These are phyloP conservation scores for Pseudomyrmex dendroicus DNA, from an alignment of 1,140 invertebrate species.

Conservation along the genomic window DNA sequence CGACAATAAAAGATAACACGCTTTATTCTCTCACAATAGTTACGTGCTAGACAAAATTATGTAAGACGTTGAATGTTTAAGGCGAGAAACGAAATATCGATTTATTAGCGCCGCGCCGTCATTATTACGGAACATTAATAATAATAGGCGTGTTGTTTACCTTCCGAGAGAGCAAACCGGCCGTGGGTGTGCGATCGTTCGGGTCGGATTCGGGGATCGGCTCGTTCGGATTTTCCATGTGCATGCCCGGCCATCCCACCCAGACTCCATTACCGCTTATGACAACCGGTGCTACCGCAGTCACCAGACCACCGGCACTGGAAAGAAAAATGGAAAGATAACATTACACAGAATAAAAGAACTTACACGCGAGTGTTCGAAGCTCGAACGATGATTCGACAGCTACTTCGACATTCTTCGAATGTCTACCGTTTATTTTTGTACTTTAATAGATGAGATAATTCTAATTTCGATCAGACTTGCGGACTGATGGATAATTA, in stretches of 20 bases:
- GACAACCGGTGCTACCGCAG: constrained; percentile 95
- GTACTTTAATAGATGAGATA: too few relatives aligned
- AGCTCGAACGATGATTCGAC: too few relatives aligned
- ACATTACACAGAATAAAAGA: not conserved
- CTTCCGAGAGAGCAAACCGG: constrained; percentile 92
- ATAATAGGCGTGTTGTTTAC: constrained; percentile 82
- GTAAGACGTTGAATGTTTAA: not conserved
- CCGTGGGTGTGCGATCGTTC: constrained; percentile 93
- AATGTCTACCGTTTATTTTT: too few relatives aligned
- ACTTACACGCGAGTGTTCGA: too few relatives aligned
- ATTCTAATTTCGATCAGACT: too few relatives aligned
- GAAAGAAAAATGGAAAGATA: constrained; percentile 63
- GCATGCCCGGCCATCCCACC: constrained; percentile 96
- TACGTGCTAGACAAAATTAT: not conserved
- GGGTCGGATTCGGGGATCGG: constrained; percentile 94
- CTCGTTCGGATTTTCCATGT: constrained; percentile 90
- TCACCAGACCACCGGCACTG: constrained; percentile 95
- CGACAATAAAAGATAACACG: too few relatives aligned
- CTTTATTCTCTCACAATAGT: not conserved
- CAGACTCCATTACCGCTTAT: constrained; percentile 93
- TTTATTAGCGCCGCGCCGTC: not conserved
- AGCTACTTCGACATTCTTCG: too few relatives aligned
- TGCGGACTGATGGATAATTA: too few relatives aligned
- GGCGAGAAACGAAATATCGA: not conserved
- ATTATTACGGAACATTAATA: not conserved